Evolutionary conservation across 2,888 invertebrate genomes (phyloP), one percentile per base, ranked within the genome.

Genomic region (Polydrusus pterygomalis): DNA sequence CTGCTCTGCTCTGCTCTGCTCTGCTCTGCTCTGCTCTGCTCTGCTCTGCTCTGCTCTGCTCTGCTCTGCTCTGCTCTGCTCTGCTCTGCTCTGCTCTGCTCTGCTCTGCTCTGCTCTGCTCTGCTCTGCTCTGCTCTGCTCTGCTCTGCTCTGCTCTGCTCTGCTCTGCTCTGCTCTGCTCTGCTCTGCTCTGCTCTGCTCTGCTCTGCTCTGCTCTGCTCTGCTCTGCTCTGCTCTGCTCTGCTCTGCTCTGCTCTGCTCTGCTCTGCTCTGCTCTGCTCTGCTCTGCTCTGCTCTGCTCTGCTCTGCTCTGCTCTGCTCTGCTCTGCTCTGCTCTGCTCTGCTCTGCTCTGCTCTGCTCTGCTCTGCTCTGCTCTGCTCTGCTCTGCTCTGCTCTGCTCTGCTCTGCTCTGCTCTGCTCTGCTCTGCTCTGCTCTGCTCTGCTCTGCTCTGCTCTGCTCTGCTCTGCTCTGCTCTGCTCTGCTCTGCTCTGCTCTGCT

Each of bases 151-250:
- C n/a, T 54, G 54, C 54, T 54, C 10, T 54, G 54, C 54, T 54
- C n/a, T 54, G 54, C n/a, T n/a, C n/a, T n/a, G n/a, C n/a, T n/a
- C 13, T 54, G 54, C 54, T 54, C 10, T 54, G 54, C 54, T 54
- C 54, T 54, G 54, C 54, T 54, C 15, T 54, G 54, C 54, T 54
- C 54, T 54, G 54, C 54, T 54, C 15, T 54, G 54, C 54, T 54
- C 54, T 54, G 54, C 54, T 54, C 15, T 54, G 54, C 54, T 54
- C 54, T 54, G 54, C 54, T 54, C 15, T 54, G 54, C 54, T 54
- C 54, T 54, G 54, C 54, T 54, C 15, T 54, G 54, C 54, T 54
- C 54, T 54, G 54, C 54, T 54, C 15, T 54, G 54, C 54, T 54
- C 54, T 54, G 54, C 54, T 54, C 15, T 54, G 54, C 54, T 54